phyloP scores from a whole-genome alignment of 2,113 vertebrate species.

The Paradisaea rubra region DNA sequence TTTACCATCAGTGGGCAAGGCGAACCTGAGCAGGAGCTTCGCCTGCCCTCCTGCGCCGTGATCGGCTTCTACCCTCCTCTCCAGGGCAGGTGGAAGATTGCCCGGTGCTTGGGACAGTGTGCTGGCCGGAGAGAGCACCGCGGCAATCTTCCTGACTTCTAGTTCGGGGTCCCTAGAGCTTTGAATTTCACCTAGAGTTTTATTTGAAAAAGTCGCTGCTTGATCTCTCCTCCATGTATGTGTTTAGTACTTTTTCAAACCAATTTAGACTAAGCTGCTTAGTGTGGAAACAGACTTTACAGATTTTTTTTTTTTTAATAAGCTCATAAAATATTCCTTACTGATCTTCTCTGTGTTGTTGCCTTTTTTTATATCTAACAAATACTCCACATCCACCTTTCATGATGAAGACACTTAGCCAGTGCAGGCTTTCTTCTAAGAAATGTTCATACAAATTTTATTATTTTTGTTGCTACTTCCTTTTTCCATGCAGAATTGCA shows the following conservation, averaged over 20 bases:
- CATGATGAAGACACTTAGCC: neutral
- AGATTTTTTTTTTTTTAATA: neutral
- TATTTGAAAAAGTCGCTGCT: neutral
- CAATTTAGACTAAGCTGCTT: neutral
- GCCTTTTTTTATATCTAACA: neutral
- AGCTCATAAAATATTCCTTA: neutral
- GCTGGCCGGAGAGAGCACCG: too few relatives aligned
- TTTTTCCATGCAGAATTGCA: neutral
- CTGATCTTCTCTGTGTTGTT: neutral
- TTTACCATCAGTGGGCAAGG: too few relatives aligned
- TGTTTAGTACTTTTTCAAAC: neutral
- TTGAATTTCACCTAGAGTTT: neutral
- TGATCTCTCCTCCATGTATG: fast-evolving
- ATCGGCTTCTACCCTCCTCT: too few relatives aligned
- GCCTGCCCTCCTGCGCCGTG: too few relatives aligned
- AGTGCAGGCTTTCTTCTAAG: neutral
- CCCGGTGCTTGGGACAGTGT: too few relatives aligned
- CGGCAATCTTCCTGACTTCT: neutral
- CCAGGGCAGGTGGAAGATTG: too few relatives aligned
- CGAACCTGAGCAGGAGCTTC: too few relatives aligned
- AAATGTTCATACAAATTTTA: neutral
- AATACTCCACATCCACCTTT: neutral
- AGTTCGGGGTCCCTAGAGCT: neutral
- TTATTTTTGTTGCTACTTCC: neutral
- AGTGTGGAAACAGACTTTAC: neutral